Percentiles rank a stretch among this genome's conserved stretches.
Conservation (phyloP, 2,888 invertebrate genomes). For the Pseudococcus jackbeardsleyi region DNA sequence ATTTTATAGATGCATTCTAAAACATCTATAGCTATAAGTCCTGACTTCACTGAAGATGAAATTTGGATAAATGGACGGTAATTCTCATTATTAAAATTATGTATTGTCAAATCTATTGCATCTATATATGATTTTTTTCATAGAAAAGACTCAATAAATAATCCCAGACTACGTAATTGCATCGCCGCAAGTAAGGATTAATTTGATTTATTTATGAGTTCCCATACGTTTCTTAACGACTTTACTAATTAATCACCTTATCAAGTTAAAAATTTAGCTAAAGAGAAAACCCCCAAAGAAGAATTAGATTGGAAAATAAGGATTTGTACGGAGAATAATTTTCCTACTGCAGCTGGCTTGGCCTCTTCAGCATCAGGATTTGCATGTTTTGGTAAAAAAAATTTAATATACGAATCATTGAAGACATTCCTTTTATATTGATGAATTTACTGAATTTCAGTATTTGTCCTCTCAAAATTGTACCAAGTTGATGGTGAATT, state of each 20-base stretch:
- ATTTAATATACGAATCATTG: not conserved
- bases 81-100: slow-evolving; percentile 66
- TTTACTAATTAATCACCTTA: slow-evolving; percentile 1
- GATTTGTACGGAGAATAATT: slow-evolving; percentile 93
- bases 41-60: slow-evolving; percentile 79
- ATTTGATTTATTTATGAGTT: not conserved
- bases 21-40: slow-evolving; percentile 85
- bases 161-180: slow-evolving; percentile 59
- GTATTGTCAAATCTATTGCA: slow-evolving; percentile 38
- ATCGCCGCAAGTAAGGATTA: slow-evolving; percentile 44
- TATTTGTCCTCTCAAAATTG: slow-evolving; percentile 82
- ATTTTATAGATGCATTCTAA: slow-evolving; percentile 83
- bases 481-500: slow-evolving; percentile 77
- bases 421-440: not conserved
- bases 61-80: slow-evolving; percentile 91
- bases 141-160: slow-evolving; percentile 60
- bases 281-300: slow-evolving; percentile 67
- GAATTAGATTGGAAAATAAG: slow-evolving; percentile 80
- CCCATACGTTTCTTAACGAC: not conserved
- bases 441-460: slow-evolving; percentile 69
- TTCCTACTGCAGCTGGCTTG: slow-evolving; percentile 97
- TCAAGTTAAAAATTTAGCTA: slow-evolving; percentile 68
- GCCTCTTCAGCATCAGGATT: slow-evolving; percentile 99
- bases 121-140: slow-evolving; percentile 18
- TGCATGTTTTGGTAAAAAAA: slow-evolving; percentile 83